Conservation (phyloP, 2,888 invertebrate genomes). For the Lasioglossum morio region DNA sequence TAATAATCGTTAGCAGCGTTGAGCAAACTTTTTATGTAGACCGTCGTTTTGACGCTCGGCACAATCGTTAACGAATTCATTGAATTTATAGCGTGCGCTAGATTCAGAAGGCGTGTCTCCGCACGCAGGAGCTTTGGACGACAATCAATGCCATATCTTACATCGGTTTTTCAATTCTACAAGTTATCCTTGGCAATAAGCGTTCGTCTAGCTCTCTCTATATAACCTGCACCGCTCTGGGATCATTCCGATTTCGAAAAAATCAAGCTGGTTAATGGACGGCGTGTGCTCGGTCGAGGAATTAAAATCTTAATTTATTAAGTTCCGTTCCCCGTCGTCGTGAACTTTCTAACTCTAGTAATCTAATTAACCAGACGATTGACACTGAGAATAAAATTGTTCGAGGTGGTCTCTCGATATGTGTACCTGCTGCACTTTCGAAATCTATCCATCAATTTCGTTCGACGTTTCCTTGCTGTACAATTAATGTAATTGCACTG, state of each 20-base stretch:
- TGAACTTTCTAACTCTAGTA: neutral
- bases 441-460: neutral
- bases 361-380: neutral
- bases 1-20: too few species aligned
- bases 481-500: neutral
- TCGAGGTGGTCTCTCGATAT: neutral
- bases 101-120: slow-evolving; percentile 1
- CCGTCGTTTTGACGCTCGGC: too few species aligned
- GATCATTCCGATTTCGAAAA: slow-evolving; percentile 1
- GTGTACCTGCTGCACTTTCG: neutral
- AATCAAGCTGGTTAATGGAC: slow-evolving; percentile 1
- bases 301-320: neutral
- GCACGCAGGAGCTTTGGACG: neutral
- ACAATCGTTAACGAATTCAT: neutral
- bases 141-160: neutral
- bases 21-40: too few species aligned
- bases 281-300: neutral
- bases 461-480: neutral
- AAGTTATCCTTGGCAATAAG: neutral
- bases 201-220: neutral
- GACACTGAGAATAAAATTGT: neutral
- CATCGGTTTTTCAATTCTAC: slow-evolving; percentile 7
- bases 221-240: neutral
- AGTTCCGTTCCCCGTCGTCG: neutral
- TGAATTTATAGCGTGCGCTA: neutral